Percentiles rank a stretch among this genome's conserved stretches.
Conservation (phyloP, 2,797 vertebrate species). For the Trematomus bernacchii region DNA sequence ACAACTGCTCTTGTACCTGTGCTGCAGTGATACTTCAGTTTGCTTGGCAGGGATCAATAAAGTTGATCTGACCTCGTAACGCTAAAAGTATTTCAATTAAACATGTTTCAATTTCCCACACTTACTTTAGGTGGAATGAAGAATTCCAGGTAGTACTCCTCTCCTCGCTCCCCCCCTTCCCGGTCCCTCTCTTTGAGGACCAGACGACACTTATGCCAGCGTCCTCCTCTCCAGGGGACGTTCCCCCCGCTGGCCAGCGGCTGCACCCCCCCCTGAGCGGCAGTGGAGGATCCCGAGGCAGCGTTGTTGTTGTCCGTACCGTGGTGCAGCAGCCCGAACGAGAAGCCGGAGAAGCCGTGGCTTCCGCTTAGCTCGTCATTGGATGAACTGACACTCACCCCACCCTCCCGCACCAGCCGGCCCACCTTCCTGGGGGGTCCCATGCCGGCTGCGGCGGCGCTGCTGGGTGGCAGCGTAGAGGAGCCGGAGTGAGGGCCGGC, state of each 20-base stretch:
- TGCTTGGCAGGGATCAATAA: not conserved
- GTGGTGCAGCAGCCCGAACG: slow-evolving; percentile 84
- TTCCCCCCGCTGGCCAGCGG: slow-evolving; percentile 68
- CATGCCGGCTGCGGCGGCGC: slow-evolving; percentile 39
- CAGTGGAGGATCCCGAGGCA: slow-evolving; percentile 53
- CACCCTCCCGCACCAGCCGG: slow-evolving; percentile 85
- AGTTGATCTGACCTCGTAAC: not conserved
- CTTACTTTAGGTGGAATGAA: slow-evolving; percentile 94
- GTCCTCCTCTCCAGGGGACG: slow-evolving; percentile 83
- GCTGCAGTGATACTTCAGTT: no score
- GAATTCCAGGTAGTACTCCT: slow-evolving; percentile 92
- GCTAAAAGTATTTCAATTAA: not conserved
- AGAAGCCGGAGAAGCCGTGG: slow-evolving; percentile 82
- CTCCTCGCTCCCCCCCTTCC: slow-evolving; percentile 86
- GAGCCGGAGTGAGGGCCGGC: slow-evolving; percentile 53
- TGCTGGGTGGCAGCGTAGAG: slow-evolving; percentile 74
- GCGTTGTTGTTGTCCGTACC: slow-evolving; percentile 74
- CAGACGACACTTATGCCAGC: slow-evolving; percentile 94
- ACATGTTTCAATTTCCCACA: not conserved
- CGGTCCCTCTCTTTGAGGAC: slow-evolving; percentile 86
- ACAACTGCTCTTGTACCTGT: not conserved
- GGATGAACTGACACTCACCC: slow-evolving; percentile 84
- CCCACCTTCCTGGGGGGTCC: slow-evolving; percentile 84
- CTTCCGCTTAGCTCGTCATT: slow-evolving; percentile 78
- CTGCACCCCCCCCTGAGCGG: slow-evolving; percentile 68